A percentile compares a stretch with the other conserved stretches of the same genome.
Conservation (phyloP, 2,797 vertebrate species). For the Sebastes trivittatus region DNA sequence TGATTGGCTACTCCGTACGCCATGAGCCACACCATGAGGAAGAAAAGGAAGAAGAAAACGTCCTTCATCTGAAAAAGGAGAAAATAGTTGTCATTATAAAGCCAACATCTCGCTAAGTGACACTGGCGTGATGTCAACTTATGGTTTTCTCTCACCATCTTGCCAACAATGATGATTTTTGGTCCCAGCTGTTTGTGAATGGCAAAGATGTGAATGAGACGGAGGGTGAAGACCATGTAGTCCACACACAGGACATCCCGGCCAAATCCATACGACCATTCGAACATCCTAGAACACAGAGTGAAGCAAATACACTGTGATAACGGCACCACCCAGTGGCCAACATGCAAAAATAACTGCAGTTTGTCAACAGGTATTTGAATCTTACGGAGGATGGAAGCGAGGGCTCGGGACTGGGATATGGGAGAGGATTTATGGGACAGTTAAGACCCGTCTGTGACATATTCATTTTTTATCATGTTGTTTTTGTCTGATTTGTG, state of each 20-base stretch:
- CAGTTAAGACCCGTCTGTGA: not conserved
- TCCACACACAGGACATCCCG: slow-evolving; percentile 85
- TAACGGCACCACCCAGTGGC: slow-evolving; percentile 18
- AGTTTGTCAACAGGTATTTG: not conserved
- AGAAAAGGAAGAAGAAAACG: slow-evolving; percentile 94
- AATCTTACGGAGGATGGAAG: not conserved
- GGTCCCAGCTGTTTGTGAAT: slow-evolving; percentile 91
- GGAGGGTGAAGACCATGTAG: slow-evolving; percentile 91
- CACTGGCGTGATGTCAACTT: not conserved
- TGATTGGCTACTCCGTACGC: slow-evolving; percentile 93
- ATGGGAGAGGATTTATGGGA: not conserved
- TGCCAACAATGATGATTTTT: slow-evolving; percentile 92
- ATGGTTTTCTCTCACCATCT: slow-evolving; percentile 86
- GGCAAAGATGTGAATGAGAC: slow-evolving; percentile 92
- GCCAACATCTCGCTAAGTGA: not conserved
- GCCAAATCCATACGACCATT: slow-evolving; percentile 77
- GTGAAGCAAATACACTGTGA: not conserved
- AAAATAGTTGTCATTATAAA: not conserved
- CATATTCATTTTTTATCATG: not conserved
- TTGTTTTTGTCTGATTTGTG: not conserved
- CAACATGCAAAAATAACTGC: not conserved
- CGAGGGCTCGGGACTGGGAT: not conserved
- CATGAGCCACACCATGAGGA: slow-evolving; percentile 89
- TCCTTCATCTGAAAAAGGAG: slow-evolving; percentile 87
- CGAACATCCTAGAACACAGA: slow-evolving; percentile 81